Evolutionary conservation across 2,113 vertebrate genomes (phyloP), one percentile per base, ranked within the genome.

Genomic region (Chaetops frenatus): DNA sequence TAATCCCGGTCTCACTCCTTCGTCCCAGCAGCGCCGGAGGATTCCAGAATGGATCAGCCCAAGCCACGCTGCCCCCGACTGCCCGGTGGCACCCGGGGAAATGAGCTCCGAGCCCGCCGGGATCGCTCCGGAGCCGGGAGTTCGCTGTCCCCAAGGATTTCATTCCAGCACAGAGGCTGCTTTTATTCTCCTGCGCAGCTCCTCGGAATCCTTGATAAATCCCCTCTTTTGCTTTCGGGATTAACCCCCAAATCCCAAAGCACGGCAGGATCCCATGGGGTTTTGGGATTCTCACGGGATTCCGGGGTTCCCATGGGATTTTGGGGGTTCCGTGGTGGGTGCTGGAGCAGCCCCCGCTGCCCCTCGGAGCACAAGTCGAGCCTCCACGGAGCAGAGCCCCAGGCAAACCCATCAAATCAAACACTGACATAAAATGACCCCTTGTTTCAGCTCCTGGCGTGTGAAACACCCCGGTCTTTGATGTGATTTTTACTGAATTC

Each of bases 201-300:
- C 54, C 0, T 9, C 36, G 4, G 19, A 53, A 61, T 21, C 50
- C 45, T 12, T 19, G 44, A 33, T 10, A 48, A 78, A 54, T 45
- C 20, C 38, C 11, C 15, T 28, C 8, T 25, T n/a, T 10, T 12
- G n/a, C 69, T 13, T 23, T 27, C 2, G 31, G 70, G 69, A n/a
- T 73, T 15, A 24, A 23, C 27, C 67, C 48, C 48, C 11, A 6
- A 11, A 31, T 35, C 20, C 67, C 35, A 17, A 38, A 38, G 27
- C 35, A 38, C 10, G 17, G 28, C 53, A 56, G 51, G 15, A 0
- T 58, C 38, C 54, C 13, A 0, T 12, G 50, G 38, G 12, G 8
- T 71, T 40, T 25, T 0, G 5, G 18, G 7, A 7, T 0, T 47
- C 44, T 50, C 19, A 0, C 8, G 36, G 11, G 45, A 9, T n/a